Base-by-base conservation (phyloP, 2,888 invertebrate species). In the Argyresthia goedartella region DNA sequence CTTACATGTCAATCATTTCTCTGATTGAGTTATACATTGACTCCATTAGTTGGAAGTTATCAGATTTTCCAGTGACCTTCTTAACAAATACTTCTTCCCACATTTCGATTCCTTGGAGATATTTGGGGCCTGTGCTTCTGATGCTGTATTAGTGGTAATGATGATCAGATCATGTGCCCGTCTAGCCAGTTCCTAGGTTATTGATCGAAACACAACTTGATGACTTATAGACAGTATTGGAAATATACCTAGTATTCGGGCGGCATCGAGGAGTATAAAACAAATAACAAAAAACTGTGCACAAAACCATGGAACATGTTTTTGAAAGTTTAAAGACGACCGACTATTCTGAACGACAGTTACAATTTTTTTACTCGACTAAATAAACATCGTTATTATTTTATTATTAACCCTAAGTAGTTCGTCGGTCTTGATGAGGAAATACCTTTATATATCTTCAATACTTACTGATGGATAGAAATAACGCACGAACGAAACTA, bases 61-160 rank as follows among this genome's bases (percentile, higher is more conserved):
- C 50, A 8, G 16, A 8, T n/a, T 11, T n/a, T 25, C 50, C 50
- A 8, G 41, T 7, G 3, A 41, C 16, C 9, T 16, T 42, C 15
- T 16, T 42, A 9, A 50, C 25, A 11, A 11, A 50, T 16, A 4
- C n/a, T n/a, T 50, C 41, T 7, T 6, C 9, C 45, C 46, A 45
- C 11, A 39, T 11, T 35, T 35, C 50, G 0, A 63, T 59, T 55
- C 62, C 57, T 4, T 56, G 61, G 8, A 60, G 39, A 51, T 62
- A 62, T 47, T 35, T 15, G 54, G 53, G n/a, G 54, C 45, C 4
- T 71, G 51, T 0, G 61, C 57, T 9, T 62, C 53, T 51, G 82
- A 70, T 4, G 81, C 52, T 0, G 68, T 66, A 51, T 67, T n/a
- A 25, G 46, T 15, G 8, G 46, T 46, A 2, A 46, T n/a, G 25